Percentiles rank a stretch among this genome's conserved stretches.
Evolutionary conservation across 2,113 vertebrate genomes (phyloP).

Genomic region (Sceloporus undulatus): DNA sequence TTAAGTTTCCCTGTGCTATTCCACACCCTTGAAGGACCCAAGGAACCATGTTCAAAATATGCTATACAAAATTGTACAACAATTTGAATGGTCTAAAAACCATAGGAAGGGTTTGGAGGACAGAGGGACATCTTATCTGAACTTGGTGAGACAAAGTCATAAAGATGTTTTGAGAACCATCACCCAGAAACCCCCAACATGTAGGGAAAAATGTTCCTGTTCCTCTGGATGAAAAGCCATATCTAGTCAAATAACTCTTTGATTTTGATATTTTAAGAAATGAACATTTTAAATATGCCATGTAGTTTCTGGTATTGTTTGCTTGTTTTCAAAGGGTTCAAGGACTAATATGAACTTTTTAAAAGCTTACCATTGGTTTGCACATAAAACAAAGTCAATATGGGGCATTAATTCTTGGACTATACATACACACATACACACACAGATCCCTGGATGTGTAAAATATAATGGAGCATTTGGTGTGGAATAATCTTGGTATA

Average conservation of each 20-base stretch:
- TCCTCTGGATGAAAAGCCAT: constrained; percentile 99
- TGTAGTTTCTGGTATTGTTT: constrained; percentile 85
- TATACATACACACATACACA: constrained; percentile 79
- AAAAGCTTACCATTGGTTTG: constrained; percentile 92
- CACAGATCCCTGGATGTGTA: constrained; percentile 74
- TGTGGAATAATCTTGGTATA: constrained; percentile 76
- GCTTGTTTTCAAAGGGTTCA: constrained; percentile 86
- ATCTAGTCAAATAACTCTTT: constrained; percentile 92
- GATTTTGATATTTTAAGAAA: constrained; percentile 89
- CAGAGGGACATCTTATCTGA: constrained; percentile 56
- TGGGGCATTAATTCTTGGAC: constrained; percentile 91
- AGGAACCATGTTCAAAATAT: constrained; percentile 77
- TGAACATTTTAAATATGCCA: constrained; percentile 86
- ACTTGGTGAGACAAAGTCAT: constrained; percentile 66
- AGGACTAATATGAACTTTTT: constrained; percentile 88
- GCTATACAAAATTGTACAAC: constrained; percentile 70
- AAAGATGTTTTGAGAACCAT: constrained; percentile 65
- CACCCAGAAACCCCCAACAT: constrained; percentile 79
- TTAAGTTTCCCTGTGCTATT: constrained; percentile 85
- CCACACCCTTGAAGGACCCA: constrained; percentile 79
- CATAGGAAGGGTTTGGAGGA: constrained; percentile 71
- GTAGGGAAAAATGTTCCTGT: constrained; percentile 83
- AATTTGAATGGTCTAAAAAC: constrained; percentile 74
- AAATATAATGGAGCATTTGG: constrained; percentile 80
- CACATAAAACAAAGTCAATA: constrained; percentile 92